Conservation (phyloP, 2,888 invertebrate species). For the Campoplex capitator region DNA sequence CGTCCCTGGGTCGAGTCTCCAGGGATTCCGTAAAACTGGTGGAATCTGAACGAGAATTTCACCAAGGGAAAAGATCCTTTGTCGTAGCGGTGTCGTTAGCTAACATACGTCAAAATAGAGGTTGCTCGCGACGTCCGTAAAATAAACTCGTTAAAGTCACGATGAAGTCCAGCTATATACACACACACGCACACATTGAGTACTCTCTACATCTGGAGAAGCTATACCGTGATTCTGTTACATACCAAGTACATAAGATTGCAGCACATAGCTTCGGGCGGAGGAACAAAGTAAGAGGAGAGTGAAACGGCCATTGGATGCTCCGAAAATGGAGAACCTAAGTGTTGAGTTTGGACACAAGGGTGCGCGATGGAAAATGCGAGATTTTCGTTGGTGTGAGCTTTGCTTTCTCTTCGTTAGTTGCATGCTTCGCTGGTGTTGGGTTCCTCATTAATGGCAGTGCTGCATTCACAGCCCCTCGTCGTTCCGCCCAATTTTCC, state of each 20-base stretch:
- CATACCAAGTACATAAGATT: conserved; percentile 24
- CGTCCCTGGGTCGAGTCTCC: conserved; percentile 60
- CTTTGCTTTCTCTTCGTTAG: conserved; percentile 73
- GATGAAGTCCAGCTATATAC: conserved; percentile 34
- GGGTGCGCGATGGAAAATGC: conserved; percentile 72
- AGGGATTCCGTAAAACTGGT: conserved; percentile 48
- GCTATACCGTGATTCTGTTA: conserved; percentile 27
- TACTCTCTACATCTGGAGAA: conserved; percentile 15
- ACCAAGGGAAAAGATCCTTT: conserved; percentile 59
- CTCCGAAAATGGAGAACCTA: conserved; percentile 74
- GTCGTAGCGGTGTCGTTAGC: conserved; percentile 57
- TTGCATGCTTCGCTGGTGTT: conserved; percentile 74
- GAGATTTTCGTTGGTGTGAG: conserved; percentile 72
- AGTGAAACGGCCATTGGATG: conserved; percentile 71
- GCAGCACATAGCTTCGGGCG: conserved; percentile 42
- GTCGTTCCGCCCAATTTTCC: conserved; percentile 55
- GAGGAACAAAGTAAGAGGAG: conserved; percentile 67
- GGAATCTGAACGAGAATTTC: conserved; percentile 39
- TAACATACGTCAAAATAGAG: conserved; percentile 78
- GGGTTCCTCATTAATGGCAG: conserved; percentile 80
- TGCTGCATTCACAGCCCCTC: conserved; percentile 78
- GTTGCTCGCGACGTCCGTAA: conserved; percentile 68
- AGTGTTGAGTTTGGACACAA: conserved; percentile 71
- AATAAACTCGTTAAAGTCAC: conserved; percentile 71
- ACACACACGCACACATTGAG: neutral